Evolutionary conservation across 2,797 vertebrate species (phyloP), one percentile per base, ranked within the genome.

Genomic region (Neosilurus mollespiculum): DNA sequence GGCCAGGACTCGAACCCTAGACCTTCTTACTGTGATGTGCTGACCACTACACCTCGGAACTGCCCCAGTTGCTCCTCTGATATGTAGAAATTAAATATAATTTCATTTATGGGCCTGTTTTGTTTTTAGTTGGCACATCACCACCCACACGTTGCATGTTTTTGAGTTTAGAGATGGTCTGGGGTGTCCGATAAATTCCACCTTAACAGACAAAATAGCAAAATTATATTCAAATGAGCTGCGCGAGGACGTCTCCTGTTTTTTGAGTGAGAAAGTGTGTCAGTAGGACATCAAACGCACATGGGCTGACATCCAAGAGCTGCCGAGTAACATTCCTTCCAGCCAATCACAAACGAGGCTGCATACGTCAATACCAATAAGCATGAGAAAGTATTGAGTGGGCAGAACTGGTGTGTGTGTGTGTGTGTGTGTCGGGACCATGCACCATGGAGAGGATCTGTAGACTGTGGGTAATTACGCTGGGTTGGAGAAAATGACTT

Each of bases 231-330:
- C 61, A 84, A 85, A 88, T 83, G 2, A 43, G 43, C 51, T 77
- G 34, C 80, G 82, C 89, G 65, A 66, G 86, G 89, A 70, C 80
- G 77, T 86, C 82, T 84, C 71, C 82, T 90, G 81, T 90, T 86
- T 81, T 89, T 89, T 89, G 88, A 91, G 93, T 61, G 91, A 89
- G 92, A 95, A 95, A 95, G 93, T 95, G 93, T 95, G 95, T 95
- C 95, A 95, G 95, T 95, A 91, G 95, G 94, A 94, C 95, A 95
- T 92, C 90, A 89, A 86, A 86, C 93, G 91, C 92, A 94, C 90
- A 93, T 92, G 91, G 93, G 92, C 92, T 93, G 91, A 93, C 81
- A 26, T 85, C 92, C 86, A 86, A 80, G 70, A 9, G 9, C 24
- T 59, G 51, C 30, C 73, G 77, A 88, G 20, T 34, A 85, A 82